These are phyloP conservation scores for Dromiciops gliroides DNA, from an alignment of 2,113 vertebrate species.

Conservation along the genomic window DNA sequence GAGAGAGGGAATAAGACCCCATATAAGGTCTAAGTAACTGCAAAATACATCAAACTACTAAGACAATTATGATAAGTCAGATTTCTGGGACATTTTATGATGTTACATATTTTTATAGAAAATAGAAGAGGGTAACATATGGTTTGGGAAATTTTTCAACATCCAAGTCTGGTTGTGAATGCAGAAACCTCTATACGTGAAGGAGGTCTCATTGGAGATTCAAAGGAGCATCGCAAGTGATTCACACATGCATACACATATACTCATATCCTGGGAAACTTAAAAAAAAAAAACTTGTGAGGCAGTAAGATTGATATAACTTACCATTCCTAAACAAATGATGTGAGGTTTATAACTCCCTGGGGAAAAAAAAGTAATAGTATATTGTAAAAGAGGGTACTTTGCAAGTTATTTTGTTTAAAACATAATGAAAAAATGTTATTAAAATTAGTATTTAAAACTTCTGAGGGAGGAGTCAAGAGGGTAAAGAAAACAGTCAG, in stretches of 20 bases:
- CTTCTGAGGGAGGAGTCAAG: neutral
- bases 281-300: neutral
- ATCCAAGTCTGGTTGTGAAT: slow-evolving; percentile 14
- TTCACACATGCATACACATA: slow-evolving; percentile 14
- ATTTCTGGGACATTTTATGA: neutral
- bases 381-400: neutral
- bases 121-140: neutral
- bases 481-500: neutral
- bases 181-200: neutral
- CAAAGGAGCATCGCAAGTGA: neutral
- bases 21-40: neutral
- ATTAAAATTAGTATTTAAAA: neutral
- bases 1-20: slow-evolving; percentile 1
- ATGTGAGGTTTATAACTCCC: neutral
- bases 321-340: neutral
- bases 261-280: neutral
- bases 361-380: neutral
- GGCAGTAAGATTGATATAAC: neutral
- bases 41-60: neutral
- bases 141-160: neutral
- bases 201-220: neutral
- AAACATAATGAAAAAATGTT: neutral
- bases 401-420: neutral
- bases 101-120: slow-evolving; percentile 5
- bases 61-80: neutral